phyloP scores from a whole-genome alignment of 2,888 invertebrate species.

The Zonitis immaculata region DNA sequence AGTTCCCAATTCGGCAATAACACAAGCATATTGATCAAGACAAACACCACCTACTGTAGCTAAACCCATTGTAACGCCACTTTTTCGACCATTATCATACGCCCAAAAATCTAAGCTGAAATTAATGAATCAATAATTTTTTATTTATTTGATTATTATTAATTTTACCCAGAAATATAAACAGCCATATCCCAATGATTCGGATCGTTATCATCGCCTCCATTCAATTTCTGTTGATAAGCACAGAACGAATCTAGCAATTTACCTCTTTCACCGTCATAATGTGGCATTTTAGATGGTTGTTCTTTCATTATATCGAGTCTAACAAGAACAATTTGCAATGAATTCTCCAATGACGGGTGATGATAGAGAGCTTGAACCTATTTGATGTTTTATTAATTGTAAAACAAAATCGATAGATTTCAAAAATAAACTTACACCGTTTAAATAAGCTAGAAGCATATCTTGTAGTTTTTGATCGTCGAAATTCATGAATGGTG shows the following conservation, averaged over 20 bases:
- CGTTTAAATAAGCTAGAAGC: conserved; percentile 74
- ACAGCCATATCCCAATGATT: conserved; percentile 78
- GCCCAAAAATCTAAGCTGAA: conserved; percentile 68
- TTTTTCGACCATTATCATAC: conserved; percentile 63
- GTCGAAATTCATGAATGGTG: conserved; percentile 62
- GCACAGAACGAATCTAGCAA: conserved; percentile 71
- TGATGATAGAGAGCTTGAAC: conserved; percentile 78
- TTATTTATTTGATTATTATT: conserved; percentile 4
- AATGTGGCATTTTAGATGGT: conserved; percentile 58
- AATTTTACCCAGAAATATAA: conserved; percentile 70
- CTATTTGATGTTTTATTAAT: conserved; percentile 45
- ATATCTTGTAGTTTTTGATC: conserved; percentile 65
- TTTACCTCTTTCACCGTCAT: conserved; percentile 62
- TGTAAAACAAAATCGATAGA: too few relatives aligned
- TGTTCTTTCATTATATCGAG: conserved; percentile 66
- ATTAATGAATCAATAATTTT: too few relatives aligned
- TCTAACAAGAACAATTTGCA: conserved; percentile 66
- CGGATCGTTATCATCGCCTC: conserved; percentile 65
- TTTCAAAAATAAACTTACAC: conserved; percentile 50
- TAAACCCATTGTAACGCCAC: conserved; percentile 73
- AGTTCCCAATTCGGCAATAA: conserved; percentile 74
- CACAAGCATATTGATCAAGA: conserved; percentile 65
- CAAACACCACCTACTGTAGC: conserved; percentile 78
- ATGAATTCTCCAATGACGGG: conserved; percentile 60
- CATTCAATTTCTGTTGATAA: conserved; percentile 63